Base-by-base conservation (phyloP, 1,140 invertebrate genomes). In the Solen grandis region DNA sequence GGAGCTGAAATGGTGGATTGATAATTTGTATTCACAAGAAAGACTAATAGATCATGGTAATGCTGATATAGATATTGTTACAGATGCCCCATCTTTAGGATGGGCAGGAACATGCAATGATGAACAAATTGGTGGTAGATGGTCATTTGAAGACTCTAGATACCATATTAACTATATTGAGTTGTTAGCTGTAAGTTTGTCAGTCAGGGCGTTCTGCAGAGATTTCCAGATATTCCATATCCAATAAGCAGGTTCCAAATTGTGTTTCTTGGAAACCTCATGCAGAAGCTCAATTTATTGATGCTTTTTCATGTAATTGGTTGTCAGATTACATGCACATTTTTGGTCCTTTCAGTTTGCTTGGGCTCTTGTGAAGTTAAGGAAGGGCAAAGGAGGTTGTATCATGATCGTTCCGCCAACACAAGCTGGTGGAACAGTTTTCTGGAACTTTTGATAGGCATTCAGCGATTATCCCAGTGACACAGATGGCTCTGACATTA, bases 1-100 rank as follows among this genome's bases (percentile, higher is more conserved):
- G 13, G 57, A 75, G 8, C 31, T 75, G 25, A 19, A 52, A 10
- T 75, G 73, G 73, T 75, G 73, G 73, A 75, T 63, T n/a, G 59
- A 65, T 29, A 63, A 75, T 54, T n/a, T 75, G n/a, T 2, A 16
- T 1, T 50, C 36, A 8, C 19, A n/a, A 29, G 22, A 2, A 0
- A 75, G 50, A 50, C 19, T 22, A 19, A 33, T 75, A 38, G 4
- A 5, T 33, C 36, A 52, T 50, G 59, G 36, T 14, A 29, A 16
- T 27, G 22, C 46, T 2, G n/a, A 75, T 14, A 4, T 75, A 19
- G 46, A 31, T 25, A 75, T 63, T 36, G 35, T 5, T 16, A 27
- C 73, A 2, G 73, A 75, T 50, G 33, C 36, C 4, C 36, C 52
- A 5, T n/a, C n/a, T 13, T 52, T 36, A 19, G 73, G 73, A 27